Evolutionary conservation across 1,140 invertebrate species (phyloP), one percentile per base, ranked within the genome.

Genomic region (Drosophila pallidifrons): DNA sequence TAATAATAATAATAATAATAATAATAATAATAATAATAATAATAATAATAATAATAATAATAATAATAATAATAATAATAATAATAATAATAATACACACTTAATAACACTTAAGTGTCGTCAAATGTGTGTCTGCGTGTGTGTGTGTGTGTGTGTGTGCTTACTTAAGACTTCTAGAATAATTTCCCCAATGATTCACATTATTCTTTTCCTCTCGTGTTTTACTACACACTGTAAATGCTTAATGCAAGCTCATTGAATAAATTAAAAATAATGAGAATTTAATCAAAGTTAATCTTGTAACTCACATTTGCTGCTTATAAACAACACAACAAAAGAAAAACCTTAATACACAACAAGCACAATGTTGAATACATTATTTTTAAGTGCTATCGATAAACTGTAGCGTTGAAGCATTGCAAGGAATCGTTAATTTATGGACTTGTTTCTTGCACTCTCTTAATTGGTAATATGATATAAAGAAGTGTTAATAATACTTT

Each of bases 61-160:
- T 13, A 15, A 16, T 25, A 11, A 38, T 38, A 11, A 57, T 57
- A 35, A 57, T 41, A 57, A 57, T 57, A 57, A 35, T 35, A 35
- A 35, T 35, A 35, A 57, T 57, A 32, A 57, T 38, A 57, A 57
- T 57, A 57, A 57, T 57, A n/a, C n/a, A n/a, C n/a, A n/a, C n/a
- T n/a, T 16, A 2, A 20, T 13, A 32, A 16, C 41, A 43, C 41
- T n/a, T 32, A 0, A 20, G 20, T 20, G 3, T 20, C 20, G 20
- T 25, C 3, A 25, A 25, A 25, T 25, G 20, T 25, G 20, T 25
- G 3, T 25, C 20, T 15, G 28, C 7, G 2, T n/a, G 2, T 25
- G n/a, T 8, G 16, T 64, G 16, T 64, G 11, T 52, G 45, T 30
- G 7, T 52, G 20, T 16, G n/a, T 15, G 13, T 38, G 7, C 28